Percentiles rank a stretch among this genome's conserved stretches.
Evolutionary conservation across 1,140 invertebrate genomes (phyloP).

Genomic region (Lordiphosa collinella): DNA sequence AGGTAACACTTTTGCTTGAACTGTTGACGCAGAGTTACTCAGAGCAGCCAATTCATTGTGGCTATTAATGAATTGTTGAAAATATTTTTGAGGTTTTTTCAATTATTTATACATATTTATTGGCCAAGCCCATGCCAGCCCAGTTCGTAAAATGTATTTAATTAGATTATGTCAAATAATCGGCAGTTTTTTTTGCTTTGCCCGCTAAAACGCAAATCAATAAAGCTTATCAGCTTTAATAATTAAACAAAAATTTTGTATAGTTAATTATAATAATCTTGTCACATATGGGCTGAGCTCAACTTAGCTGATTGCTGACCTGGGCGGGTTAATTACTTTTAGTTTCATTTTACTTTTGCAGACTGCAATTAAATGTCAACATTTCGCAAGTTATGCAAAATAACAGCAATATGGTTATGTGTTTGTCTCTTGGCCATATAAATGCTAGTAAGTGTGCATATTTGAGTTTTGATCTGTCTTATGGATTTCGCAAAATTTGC

Average conservation of each 20-base stretch:
- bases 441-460: conserved; percentile 3
- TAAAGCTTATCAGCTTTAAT: conserved; percentile 29
- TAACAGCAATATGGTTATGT: conserved; percentile 40
- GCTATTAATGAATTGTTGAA: too few species aligned
- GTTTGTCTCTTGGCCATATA: conserved; percentile 44
- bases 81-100: background rate
- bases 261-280: too few species aligned
- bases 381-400: conserved; percentile 50
- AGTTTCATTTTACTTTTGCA: conserved; percentile 25
- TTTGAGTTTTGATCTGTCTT: conserved; percentile 39
- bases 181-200: background rate
- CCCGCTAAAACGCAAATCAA: conserved; percentile 23
- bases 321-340: conserved; percentile 15
- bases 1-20: too few species aligned
- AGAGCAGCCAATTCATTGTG: too few species aligned
- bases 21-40: too few species aligned
- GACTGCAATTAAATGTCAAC: conserved; percentile 47
- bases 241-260: conserved; percentile 1
- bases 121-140: conserved; percentile 1
- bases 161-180: conserved; percentile 36
- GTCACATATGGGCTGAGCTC: background rate
- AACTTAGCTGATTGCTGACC: background rate
- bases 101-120: conserved; percentile 2
- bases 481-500: conserved; percentile 45
- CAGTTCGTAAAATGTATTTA: conserved; percentile 33